These are phyloP conservation scores for Euthynnus affinis DNA, from an alignment of 2,797 vertebrate genomes.

Conservation along the genomic window DNA sequence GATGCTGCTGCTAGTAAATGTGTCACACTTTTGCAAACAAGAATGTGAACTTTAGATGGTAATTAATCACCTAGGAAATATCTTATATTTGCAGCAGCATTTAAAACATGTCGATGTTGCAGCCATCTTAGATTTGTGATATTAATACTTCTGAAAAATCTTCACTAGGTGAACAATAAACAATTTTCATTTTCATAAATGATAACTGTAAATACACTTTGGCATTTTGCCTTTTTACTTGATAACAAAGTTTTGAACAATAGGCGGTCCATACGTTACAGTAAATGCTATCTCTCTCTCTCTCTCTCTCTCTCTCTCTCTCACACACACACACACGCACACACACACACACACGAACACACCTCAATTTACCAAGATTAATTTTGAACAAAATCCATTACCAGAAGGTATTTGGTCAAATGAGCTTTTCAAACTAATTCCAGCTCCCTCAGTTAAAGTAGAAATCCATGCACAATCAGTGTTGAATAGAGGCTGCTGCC, in stretches of 20 bases:
- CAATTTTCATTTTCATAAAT: neutral
- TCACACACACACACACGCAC: too few relatives aligned
- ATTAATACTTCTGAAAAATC: neutral
- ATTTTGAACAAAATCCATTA: conserved; percentile 36
- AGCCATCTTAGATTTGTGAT: neutral
- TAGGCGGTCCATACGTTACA: too few relatives aligned
- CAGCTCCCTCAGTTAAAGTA: conserved; percentile 15
- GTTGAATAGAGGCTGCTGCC: conserved; percentile 3
- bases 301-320: too few relatives aligned
- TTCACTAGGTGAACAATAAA: neutral
- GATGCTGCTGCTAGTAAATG: neutral
- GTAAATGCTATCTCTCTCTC: too few relatives aligned
- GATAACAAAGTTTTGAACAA: neutral
- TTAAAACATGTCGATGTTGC: neutral
- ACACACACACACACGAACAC: neutral
- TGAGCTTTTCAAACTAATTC: conserved; percentile 41
- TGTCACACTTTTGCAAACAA: neutral
- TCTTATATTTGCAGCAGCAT: neutral
- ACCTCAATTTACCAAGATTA: conserved; percentile 9
- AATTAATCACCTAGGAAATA: too few relatives aligned
- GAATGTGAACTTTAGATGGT: too few relatives aligned
- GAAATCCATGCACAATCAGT: conserved; percentile 20
- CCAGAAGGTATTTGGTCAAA: conserved; percentile 25
- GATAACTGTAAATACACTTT: neutral
- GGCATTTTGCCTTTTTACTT: neutral